These are phyloP conservation scores for Acanthornis magna DNA, from an alignment of 2,797 vertebrate species.

Conservation along the genomic window DNA sequence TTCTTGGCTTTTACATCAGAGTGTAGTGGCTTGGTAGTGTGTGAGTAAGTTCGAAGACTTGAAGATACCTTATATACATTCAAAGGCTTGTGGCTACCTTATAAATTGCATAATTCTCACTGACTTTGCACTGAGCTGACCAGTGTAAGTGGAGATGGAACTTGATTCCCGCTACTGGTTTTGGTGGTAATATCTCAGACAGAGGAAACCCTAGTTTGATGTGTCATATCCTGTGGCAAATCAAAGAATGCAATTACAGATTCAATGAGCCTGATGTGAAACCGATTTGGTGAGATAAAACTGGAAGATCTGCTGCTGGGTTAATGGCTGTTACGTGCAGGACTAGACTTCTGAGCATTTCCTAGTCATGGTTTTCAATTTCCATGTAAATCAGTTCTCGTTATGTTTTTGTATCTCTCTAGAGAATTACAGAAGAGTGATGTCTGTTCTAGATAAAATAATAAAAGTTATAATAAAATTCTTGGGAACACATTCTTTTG, in stretches of 20 bases:
- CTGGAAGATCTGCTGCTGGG: not conserved
- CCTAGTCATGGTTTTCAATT: not conserved
- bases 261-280: not conserved
- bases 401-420: not conserved
- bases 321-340: not conserved
- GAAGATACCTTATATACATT: not conserved
- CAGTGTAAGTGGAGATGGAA: not conserved
- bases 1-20: not conserved
- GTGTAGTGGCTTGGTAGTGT: not conserved
- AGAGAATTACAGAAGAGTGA: not conserved
- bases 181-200: not conserved
- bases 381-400: not conserved
- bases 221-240: not conserved
- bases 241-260: not conserved
- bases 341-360: not conserved
- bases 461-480: not conserved
- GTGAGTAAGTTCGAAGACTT: not conserved
- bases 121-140: not conserved
- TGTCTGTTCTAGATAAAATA: slow-evolving; percentile 1
- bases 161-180: not conserved
- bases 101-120: not conserved
- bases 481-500: not conserved
- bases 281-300: not conserved
- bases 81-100: not conserved
- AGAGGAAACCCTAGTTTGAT: not conserved